phyloP scores from a whole-genome alignment of 2,888 invertebrate species.

The Hydropsyche betteni region DNA sequence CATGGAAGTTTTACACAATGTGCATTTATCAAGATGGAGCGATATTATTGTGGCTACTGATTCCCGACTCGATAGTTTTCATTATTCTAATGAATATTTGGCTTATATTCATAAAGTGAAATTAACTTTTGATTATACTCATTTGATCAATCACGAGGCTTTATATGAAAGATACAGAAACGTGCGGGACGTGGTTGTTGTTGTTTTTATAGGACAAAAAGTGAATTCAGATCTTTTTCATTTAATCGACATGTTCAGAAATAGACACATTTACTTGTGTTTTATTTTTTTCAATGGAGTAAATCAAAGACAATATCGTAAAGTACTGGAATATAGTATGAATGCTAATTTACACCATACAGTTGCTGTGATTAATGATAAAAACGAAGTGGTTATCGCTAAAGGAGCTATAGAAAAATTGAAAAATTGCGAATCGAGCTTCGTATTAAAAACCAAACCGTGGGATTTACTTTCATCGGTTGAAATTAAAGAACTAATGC shows the following conservation, averaged over 20 bases:
- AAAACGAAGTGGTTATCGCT: background rate
- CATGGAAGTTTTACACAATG: background rate
- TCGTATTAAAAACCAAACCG: too few species aligned
- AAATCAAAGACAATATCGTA: background rate
- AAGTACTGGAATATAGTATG: background rate
- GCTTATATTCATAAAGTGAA: background rate
- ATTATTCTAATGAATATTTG: background rate
- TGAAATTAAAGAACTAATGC: too few species aligned
- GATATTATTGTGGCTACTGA: background rate
- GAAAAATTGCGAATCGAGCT: too few species aligned
- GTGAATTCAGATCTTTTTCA: conserved; percentile 17
- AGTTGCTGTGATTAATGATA: background rate
- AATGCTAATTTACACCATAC: background rate
- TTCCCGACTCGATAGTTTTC: background rate
- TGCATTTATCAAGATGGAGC: background rate
- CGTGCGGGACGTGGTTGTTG: too few species aligned
- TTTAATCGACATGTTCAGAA: background rate
- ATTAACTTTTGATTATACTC: background rate
- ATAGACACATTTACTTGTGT: background rate
- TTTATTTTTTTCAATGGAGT: conserved; percentile 25
- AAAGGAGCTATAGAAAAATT: too few species aligned
- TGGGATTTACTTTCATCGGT: too few species aligned
- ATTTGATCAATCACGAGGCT: background rate
- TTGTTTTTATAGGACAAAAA: too few species aligned
- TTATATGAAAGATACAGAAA: background rate